Percentiles rank a stretch among this genome's conserved stretches.
Conservation (phyloP, 2,113 vertebrate genomes). For the Varanus komodoensis region DNA sequence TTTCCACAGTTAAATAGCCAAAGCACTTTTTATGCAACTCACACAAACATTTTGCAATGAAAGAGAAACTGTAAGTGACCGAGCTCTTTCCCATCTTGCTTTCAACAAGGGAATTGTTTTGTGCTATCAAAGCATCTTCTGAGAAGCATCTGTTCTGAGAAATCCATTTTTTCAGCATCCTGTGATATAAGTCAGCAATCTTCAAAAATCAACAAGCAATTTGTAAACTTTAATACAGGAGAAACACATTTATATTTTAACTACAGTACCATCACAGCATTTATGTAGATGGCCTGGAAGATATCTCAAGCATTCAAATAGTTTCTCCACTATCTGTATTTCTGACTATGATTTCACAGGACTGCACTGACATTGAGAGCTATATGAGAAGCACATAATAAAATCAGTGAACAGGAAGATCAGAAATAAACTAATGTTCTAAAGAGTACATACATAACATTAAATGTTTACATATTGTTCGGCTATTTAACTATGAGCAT, state of each 20-base stretch:
- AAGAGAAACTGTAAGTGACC: too few species aligned
- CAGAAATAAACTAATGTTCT: not conserved
- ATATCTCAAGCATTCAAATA: not conserved
- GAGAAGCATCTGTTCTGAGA: not conserved
- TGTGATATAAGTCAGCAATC: not conserved
- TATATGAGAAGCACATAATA: not conserved
- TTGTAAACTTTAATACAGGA: rapidly evolving
- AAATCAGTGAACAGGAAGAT: not conserved
- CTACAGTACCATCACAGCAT: not conserved
- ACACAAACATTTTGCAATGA: too few species aligned
- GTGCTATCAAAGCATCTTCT: not conserved
- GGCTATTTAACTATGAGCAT: not conserved
- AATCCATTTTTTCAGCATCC: not conserved
- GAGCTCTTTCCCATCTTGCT: too few species aligned
- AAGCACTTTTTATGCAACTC: too few species aligned
- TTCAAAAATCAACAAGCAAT: not conserved
- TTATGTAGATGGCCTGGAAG: not conserved
- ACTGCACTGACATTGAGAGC: not conserved
- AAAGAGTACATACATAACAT: not conserved
- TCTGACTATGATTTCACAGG: not conserved
- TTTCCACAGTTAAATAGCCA: not conserved
- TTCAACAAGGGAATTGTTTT: not conserved
- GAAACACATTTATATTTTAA: not conserved
- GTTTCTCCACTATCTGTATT: too few species aligned
- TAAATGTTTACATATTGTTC: not conserved